phyloP scores from a whole-genome alignment of 2,797 vertebrate species.

The Pipistrellus pipistrellus region DNA sequence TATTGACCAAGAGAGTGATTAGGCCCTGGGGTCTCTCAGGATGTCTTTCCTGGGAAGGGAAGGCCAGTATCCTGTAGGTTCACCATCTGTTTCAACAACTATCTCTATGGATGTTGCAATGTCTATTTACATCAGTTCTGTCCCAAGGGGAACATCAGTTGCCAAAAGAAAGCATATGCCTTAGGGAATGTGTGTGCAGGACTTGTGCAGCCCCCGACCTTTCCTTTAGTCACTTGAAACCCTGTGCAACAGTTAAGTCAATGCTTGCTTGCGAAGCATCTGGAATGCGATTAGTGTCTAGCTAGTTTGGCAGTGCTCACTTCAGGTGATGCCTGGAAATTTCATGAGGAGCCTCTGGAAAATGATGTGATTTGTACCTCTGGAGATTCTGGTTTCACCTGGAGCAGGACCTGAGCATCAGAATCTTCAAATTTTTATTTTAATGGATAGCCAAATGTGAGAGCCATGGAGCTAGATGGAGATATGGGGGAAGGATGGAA shows the following conservation, averaged over 20 bases:
- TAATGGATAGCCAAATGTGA: neutral
- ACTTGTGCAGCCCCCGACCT: neutral
- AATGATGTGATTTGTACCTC: neutral
- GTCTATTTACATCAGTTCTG: neutral
- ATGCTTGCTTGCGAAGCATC: neutral
- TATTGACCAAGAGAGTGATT: neutral
- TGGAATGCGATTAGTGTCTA: no score
- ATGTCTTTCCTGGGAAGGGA: neutral
- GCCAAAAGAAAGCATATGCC: neutral
- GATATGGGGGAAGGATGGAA: rapidly evolving
- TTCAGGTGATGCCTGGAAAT: neutral
- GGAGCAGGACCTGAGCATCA: neutral
- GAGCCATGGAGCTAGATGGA: neutral
- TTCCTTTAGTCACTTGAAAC: neutral
- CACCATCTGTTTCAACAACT: neutral
- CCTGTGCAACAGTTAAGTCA: no score
- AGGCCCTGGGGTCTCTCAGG: neutral
- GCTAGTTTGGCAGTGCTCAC: no score
- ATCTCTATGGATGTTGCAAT: neutral
- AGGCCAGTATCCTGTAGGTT: neutral
- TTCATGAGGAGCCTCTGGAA: neutral
- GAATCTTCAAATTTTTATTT: neutral
- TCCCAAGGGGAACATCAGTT: neutral
- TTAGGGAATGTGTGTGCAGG: neutral
- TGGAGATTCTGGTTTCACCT: neutral